Evolutionary conservation across 2,113 vertebrate species (phyloP), one percentile per base, ranked within the genome.

Genomic region (Taurulus bubalis): DNA sequence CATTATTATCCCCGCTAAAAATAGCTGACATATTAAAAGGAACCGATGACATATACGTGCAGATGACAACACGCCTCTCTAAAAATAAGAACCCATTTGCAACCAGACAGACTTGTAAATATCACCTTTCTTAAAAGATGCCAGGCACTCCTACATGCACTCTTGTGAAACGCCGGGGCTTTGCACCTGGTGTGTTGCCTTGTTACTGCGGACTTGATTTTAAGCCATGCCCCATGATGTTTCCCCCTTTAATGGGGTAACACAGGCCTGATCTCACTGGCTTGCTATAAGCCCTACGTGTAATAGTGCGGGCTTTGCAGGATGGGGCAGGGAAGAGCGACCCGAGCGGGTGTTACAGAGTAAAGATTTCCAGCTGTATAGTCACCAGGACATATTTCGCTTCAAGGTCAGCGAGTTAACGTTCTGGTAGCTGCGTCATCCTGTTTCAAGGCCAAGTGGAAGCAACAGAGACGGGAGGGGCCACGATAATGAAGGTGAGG

Each of bases 371-470:
- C 80, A 88, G 78, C 80, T 85, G 68, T 71, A 86, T 45, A 90
- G 87, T 89, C 87, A 91, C 77, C 85, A 81, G 65, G 86, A 81
- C 85, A 65, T 38, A 85, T 74, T 88, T 84, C 49, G 26, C 72
- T 88, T 73, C 89, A 90, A 91, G 91, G 92, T 93, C 92, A 91
- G 34, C 51, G 79, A 91, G 85, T 90, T 91, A 87, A 90, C 71
- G 70, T 83, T 71, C 78, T 62, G 71, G 65, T 72, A 77, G 82
- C 87, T 91, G 92, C 87, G 92, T 94, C 93, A 94, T 90, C 79
- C 75, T n/a, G 77, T 90, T 93, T 93, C 93, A 94, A 94, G 92
- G 93, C 93, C 92, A 93, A 91, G 90, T 88, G 90, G 87, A 87
- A 90, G 87, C 88, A 79, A 71, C 15, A 34, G 32, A 79, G 78